Base-by-base conservation (phyloP, 2,113 vertebrate species). In the Manacus vitellinus region DNA sequence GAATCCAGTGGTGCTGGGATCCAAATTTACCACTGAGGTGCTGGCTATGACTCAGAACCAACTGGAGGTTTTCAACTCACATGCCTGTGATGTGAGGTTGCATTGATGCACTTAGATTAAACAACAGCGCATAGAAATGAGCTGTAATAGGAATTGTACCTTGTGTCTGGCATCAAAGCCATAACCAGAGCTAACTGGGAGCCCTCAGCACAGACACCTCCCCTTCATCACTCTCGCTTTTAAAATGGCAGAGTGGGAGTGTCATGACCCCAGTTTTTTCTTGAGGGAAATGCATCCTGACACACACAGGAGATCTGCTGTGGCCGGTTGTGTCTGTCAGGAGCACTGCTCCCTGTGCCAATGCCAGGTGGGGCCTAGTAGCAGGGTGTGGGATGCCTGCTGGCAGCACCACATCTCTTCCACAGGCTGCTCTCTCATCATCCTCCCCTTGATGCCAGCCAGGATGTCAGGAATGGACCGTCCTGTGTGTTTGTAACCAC, bases 381-480 rank as follows among this genome's bases (percentile, higher is more conserved):
- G 65, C 21, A 10, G 43, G 49, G 61, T 10, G 8, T 5, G 4
- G 68, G 65, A 35, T 5, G 10, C 75, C 66, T 9, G 21, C 87
- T 61, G 37, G 54, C 77, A 16, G 6, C 62, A 83, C 56, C 89
- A 68, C 5, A 1, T 4, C 11, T 37, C 33, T 68, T 81, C 76
- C 81, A 37, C 43, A 17, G 39, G 51, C 75, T 73, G 68, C 52
- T 27, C 21, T 58, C 24, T 58, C 21, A 0, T 80, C 72, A 43
- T 56, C 75, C 68, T 72, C 46, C 52, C 88, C 56, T 61, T 39
- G 30, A 3, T 2, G 1, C 12, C 54, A 63, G 52, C 75, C 23
- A 8, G 51, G 72, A 71, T 0, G 1, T n/a, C 0, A 0, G 86
- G 93, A 94, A 92, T 24, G 0, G 21, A 14, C 33, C 3, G 58